Base-by-base conservation (phyloP, 1,140 invertebrate genomes). In the Octopus bimaculoides region DNA sequence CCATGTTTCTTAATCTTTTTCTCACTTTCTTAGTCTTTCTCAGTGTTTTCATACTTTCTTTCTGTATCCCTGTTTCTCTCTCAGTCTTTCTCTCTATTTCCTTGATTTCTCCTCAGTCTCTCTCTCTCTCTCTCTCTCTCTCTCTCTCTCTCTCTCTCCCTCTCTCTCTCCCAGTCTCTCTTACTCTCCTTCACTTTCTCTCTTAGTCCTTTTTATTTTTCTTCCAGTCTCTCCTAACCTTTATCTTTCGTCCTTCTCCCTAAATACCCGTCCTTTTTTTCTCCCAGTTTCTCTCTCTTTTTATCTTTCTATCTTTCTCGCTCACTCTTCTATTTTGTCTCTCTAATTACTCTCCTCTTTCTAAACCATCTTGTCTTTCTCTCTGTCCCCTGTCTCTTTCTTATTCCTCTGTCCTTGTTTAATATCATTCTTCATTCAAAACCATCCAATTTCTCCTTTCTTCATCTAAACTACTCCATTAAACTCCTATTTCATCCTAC, bases 111-210 rank as follows among this genome's bases (percentile, higher is more conserved):
- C 80, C 76, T 69, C 55, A 26, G 54, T 81, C 77, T 73, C 52
- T 71, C 77, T 4, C 55, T 79, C 52, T 71, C 71, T 56, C 52
- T 66, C 52, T 55, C 41, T 53, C 69, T 52, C 54, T 2, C 6
- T 77, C 54, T 52, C 41, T 20, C 26, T 56, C 61, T 55, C 54
- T 78, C 6, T 56, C 55, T 56, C 53, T 66, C 20, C 55, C 53
- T 81, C 10, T 81, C 8, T 76, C 41, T 66, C 52, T 54, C 52
- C 78, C 69, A 66, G 41, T 79, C 56, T 74, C 69, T 54, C 26
- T 80, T 56, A 79, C 77, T 78, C 61, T 81, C 80, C 79, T 10
- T 77, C 75, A 81, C 75, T 81, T 20, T 78, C 75, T 82, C 80
- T 81, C 55, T 81, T 78, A 77, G 14, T 79, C 55, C n/a, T 12